Base-by-base conservation (phyloP, 2,888 invertebrate genomes). In the Abrostola tripartita region DNA sequence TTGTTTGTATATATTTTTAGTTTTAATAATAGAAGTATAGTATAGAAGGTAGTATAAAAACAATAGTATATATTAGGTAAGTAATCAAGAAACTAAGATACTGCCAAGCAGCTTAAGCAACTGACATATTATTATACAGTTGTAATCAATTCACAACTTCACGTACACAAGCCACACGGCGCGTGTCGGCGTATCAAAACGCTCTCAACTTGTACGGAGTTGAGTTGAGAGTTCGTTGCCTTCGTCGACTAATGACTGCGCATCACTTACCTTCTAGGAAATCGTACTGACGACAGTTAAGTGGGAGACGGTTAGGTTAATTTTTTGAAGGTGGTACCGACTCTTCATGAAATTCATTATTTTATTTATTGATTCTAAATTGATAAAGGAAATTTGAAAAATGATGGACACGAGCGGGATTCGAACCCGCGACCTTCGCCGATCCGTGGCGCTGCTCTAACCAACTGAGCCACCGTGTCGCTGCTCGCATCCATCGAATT, bases 171-270 rank as follows among this genome's bases (percentile, higher is more conserved):
- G 51, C 41, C 35, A 57, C 47, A 44, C 38, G 54, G 41, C 40
- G 36, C 37, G 38, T 52, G n/a, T n/a, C n/a, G 40, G 65, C 40
- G 66, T 74, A 74, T 76, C 65, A 60, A 61, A 76, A 73, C 61
- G 59, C 47, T 47, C 14, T 58, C 56, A 50, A 53, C 51, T 68
- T 44, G 58, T 68, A 58, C 42, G 4, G 12, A 72, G 64, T 75
- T 75, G 41, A 42, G 35, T 24, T 24, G 24, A 24, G 50, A 70
- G 78, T 70, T 73, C 53, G 52, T 41, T 42, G 64, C 36, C 24
- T 66, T 51, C 66, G 51, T 49, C 52, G 54, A 65, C 78, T 77
- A 77, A 75, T 72, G 75, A 69, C 65, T 67, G 69, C 66, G 66
- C 66, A 74, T 75, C 67, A 51, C 62, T 72, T 66, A 60, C 44